Conservation (phyloP, 2,888 invertebrate species). For the Gibbula magus region DNA sequence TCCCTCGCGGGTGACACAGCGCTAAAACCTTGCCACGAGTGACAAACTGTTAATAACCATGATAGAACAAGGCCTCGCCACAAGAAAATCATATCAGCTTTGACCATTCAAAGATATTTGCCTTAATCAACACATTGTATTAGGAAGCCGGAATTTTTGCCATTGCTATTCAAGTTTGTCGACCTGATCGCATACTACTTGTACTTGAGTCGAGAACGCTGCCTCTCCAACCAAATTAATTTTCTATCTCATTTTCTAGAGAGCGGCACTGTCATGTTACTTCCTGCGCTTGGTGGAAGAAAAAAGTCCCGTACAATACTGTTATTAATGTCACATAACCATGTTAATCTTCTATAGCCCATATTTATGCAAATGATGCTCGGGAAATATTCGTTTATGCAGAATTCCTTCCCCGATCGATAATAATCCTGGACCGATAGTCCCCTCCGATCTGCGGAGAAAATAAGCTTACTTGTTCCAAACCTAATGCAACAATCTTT, state of each 20-base stretch:
- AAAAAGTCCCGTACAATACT: conserved; percentile 40
- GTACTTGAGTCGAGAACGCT: not conserved
- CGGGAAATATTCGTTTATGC: conserved; percentile 48
- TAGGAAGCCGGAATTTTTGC: conserved; percentile 19
- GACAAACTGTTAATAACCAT: conserved; percentile 32
- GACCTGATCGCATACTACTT: not conserved
- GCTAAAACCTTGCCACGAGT: not conserved
- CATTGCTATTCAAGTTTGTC: conserved; percentile 6
- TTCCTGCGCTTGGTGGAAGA: conserved; percentile 25
- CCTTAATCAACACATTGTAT: conserved; percentile 38
- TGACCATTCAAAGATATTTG: conserved; percentile 26
- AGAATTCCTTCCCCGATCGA: conserved; percentile 41
- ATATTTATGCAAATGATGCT: conserved; percentile 54
- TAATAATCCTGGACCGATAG: conserved; percentile 49
- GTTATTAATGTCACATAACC: conserved; percentile 50
- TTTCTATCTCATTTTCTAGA: conserved; percentile 40
- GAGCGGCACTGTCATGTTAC: conserved; percentile 12
- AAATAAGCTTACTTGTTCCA: conserved; percentile 38
- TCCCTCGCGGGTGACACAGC: not conserved
- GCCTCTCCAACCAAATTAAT: conserved; percentile 1
- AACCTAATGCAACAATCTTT: conserved; percentile 17
- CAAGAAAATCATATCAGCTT: conserved; percentile 24
- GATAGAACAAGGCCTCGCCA: conserved; percentile 28
- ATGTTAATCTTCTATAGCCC: conserved; percentile 51
- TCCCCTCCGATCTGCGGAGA: conserved; percentile 29